phyloP scores from a whole-genome alignment of 2,888 invertebrate genomes.

The Aproaerema taeniolella region DNA sequence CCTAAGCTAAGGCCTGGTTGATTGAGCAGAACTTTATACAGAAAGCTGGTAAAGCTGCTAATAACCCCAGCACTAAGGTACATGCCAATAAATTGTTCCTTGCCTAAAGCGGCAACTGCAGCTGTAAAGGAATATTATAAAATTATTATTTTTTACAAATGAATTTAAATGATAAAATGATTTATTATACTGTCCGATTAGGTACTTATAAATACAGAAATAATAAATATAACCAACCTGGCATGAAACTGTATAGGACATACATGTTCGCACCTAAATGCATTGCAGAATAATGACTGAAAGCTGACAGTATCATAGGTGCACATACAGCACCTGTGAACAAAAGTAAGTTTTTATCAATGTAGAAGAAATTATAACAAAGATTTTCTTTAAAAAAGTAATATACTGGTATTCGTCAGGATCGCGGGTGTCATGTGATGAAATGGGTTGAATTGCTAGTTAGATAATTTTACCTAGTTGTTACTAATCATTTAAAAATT shows the following conservation, averaged over 20 bases:
- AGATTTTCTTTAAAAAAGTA: too few relatives aligned
- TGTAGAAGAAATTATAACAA: too few relatives aligned
- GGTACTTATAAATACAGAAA: too few relatives aligned
- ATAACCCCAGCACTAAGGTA: conserved; percentile 93
- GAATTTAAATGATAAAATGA: neutral
- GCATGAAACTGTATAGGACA: conserved; percentile 91
- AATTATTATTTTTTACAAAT: neutral
- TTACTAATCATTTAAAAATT: too few relatives aligned
- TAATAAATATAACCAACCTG: conserved; percentile 39
- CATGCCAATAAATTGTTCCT: conserved; percentile 94
- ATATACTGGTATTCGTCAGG: too few relatives aligned
- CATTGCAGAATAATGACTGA: conserved; percentile 92
- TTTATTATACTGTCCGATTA: neutral
- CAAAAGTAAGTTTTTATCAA: conserved; percentile 11
- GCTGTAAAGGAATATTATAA: conserved; percentile 43
- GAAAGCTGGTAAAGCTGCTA: conserved; percentile 90
- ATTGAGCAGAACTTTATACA: conserved; percentile 84
- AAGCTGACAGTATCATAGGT: conserved; percentile 96
- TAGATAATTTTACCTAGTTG: too few relatives aligned
- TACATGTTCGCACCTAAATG: conserved; percentile 98
- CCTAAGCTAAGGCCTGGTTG: conserved; percentile 91
- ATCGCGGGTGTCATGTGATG: too few relatives aligned
- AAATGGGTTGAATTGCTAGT: too few relatives aligned
- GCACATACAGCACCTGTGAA: conserved; percentile 83
- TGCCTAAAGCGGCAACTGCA: conserved; percentile 86